phyloP scores from a whole-genome alignment of 2,888 invertebrate genomes.

The Halictus ligatus region DNA sequence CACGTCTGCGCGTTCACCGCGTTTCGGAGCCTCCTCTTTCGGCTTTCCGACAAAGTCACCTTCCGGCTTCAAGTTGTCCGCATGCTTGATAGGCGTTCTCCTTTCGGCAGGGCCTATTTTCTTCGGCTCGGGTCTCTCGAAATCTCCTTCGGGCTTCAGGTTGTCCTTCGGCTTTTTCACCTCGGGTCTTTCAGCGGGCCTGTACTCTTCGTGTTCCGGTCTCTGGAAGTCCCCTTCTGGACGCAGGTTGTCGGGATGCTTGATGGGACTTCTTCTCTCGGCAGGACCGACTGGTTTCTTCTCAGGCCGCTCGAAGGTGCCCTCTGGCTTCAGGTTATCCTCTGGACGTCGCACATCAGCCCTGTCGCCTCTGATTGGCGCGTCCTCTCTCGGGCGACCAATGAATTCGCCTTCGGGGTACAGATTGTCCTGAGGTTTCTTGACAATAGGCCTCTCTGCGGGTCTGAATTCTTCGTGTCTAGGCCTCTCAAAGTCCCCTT shows the following conservation, averaged over 20 bases:
- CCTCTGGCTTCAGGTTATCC: slow-evolving; percentile 86
- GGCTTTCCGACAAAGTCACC: slow-evolving; percentile 84
- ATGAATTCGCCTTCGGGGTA: slow-evolving; percentile 81
- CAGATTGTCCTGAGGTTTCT: slow-evolving; percentile 80
- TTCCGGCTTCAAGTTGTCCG: slow-evolving; percentile 84
- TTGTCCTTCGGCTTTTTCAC: too few species aligned
- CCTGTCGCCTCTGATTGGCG: slow-evolving; percentile 76
- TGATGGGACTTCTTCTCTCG: slow-evolving; percentile 84
- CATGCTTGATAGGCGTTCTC: slow-evolving; percentile 81
- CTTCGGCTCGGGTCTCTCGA: slow-evolving; percentile 82
- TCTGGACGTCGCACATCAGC: slow-evolving; percentile 83
- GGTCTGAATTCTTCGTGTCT: slow-evolving; percentile 82
- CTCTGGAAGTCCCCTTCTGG: slow-evolving; percentile 81
- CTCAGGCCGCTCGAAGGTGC: slow-evolving; percentile 80
- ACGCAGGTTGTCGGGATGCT: slow-evolving; percentile 85
- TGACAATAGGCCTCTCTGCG: slow-evolving; percentile 80
- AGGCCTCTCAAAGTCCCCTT: slow-evolving; percentile 85
- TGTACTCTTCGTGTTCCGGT: slow-evolving; percentile 25
- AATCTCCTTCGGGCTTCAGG: too few species aligned
- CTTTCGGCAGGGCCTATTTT: slow-evolving; percentile 84
- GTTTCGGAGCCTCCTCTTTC: slow-evolving; percentile 80
- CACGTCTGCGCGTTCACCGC: slow-evolving; percentile 82
- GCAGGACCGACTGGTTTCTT: slow-evolving; percentile 76
- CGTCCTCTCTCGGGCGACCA: slow-evolving; percentile 82
- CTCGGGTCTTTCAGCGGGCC: too few species aligned